Evolutionary conservation across 1,140 invertebrate species (phyloP), one percentile per base, ranked within the genome.

Genomic region (Pseudomyrmex flavicornis): DNA sequence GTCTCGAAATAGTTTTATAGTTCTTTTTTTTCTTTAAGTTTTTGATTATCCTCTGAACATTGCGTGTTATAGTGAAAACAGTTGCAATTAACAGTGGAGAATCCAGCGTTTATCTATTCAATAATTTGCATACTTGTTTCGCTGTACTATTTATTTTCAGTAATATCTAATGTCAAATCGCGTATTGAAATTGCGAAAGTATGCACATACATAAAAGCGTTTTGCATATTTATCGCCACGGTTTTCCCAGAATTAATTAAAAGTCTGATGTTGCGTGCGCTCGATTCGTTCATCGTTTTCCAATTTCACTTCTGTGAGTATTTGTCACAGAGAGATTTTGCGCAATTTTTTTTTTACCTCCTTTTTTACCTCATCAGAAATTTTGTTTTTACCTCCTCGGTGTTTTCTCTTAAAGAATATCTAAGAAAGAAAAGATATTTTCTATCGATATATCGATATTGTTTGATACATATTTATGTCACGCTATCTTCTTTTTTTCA

Each of bases 91-190:
- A 15, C 20, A 80, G 59, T 54, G 26, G 44, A 7, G 20, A 79
- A 54, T 72, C 66, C 9, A 13, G 2, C 15, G 66, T 80, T 80
- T 80, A 80, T 80, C 76, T 80, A 72, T 72, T 12, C 22, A 15
- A 70, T 72, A 22, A 80, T 80, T 80, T 80, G 44, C 76, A 80
- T 80, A 48, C 76, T 46, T 72, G 54, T 72, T 79, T 58, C 66
- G 66, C 17, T 48, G 66, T 50, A 10, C 44, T 72, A 80, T 80
- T 80, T 80, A 80, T 80, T 80, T 59, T 58, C 17, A 59, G 65
- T 59, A 58, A 79, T 59, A 79, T 79, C 66, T 80, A 80, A 77
- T 77, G 74, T 46, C 63, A 35, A 35, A 75, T 50, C 73, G 20
- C 46, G 61, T 48, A 63, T 15, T 9, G 44, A 77, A 72, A 70